These are phyloP conservation scores for Plebejus anna DNA, from an alignment of 2,888 invertebrate genomes.

Conservation along the genomic window DNA sequence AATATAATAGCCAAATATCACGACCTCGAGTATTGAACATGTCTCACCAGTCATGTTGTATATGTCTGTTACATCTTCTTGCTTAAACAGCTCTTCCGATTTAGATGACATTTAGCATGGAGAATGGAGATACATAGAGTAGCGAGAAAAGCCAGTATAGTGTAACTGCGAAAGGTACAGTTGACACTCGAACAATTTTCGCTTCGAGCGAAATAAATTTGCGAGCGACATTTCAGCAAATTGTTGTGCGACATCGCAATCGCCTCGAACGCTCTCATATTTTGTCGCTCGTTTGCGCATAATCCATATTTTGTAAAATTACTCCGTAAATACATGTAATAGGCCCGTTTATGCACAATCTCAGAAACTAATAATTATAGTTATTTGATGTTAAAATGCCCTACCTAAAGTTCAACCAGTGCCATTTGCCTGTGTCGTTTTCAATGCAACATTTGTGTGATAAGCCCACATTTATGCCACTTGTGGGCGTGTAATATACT, in stretches of 20 bases:
- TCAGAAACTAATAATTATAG: constrained; percentile 6
- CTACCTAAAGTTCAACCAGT: constrained; percentile 3
- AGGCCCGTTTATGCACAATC: not conserved
- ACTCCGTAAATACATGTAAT: not conserved
- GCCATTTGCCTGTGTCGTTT: not conserved
- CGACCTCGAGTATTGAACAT: no score
- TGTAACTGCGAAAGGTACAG: no score
- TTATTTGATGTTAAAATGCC: not conserved
- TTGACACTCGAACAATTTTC: no score
- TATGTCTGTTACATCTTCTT: no score
- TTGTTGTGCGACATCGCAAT: not conserved
- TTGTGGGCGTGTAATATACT: not conserved
- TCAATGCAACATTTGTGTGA: not conserved
- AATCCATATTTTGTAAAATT: not conserved
- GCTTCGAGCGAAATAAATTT: no score
- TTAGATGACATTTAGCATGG: no score
- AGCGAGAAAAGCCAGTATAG: no score
- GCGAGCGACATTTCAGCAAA: not conserved
- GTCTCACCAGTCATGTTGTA: no score
- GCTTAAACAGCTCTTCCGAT: no score
- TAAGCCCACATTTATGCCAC: not conserved
- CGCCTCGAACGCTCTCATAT: not conserved
- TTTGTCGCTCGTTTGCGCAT: not conserved
- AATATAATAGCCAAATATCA: no score
- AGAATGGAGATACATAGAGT: no score